These are phyloP conservation scores for Nesoenas mayeri DNA, from an alignment of 2,113 vertebrate genomes.

Conservation along the genomic window DNA sequence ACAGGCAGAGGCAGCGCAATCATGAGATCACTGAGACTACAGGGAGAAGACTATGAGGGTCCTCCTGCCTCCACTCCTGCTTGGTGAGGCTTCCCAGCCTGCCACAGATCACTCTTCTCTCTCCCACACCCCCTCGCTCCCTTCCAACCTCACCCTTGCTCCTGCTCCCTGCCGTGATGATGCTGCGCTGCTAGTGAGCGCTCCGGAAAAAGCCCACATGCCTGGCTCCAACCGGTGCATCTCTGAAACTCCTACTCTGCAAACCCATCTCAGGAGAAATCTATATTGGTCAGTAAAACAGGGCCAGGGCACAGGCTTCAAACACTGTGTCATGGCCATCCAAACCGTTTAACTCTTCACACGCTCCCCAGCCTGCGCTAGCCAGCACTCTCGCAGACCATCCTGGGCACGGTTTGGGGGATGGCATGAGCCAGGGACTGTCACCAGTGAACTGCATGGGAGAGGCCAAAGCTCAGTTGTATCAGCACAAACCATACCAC, in stretches of 20 bases:
- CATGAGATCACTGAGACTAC: background rate
- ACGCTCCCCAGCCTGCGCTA: fast-evolving
- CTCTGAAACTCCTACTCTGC: background rate
- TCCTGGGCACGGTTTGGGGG: background rate
- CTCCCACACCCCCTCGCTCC: background rate
- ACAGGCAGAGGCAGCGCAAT: background rate
- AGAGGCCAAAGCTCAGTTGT: background rate
- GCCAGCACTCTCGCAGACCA: background rate
- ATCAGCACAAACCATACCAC: background rate
- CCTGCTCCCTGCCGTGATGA: background rate
- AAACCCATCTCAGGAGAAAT: background rate
- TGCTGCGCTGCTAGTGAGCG: background rate
- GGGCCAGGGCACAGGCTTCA: background rate
- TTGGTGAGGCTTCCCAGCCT: background rate
- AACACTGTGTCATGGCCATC: background rate
- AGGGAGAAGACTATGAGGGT: background rate
- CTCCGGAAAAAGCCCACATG: background rate
- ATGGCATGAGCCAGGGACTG: background rate
- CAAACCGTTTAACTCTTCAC: background rate
- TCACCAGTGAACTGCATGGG: background rate
- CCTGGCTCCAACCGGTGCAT: background rate
- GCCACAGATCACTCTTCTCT: background rate
- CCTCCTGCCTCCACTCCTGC: background rate
- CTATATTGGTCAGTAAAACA: background rate
- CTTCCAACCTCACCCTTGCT: background rate